A percentile compares a stretch with the other conserved stretches of the same genome.
Evolutionary conservation across 2,797 vertebrate genomes (phyloP).

Genomic region (Gallinago solitaria): DNA sequence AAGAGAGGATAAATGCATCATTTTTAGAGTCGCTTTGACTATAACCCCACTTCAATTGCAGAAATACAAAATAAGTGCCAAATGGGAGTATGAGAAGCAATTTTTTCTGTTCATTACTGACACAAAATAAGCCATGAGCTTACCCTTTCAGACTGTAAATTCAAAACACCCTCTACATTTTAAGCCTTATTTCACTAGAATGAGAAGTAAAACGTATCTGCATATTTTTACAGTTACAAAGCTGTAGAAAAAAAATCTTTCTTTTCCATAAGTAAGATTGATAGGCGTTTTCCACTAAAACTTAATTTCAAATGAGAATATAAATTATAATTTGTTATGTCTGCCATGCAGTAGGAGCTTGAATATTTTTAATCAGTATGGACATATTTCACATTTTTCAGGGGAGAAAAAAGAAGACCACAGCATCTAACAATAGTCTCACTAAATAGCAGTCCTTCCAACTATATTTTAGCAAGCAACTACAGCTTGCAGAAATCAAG

Average conservation of each 20-base stretch:
- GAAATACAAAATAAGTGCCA: slow-evolving; percentile 69
- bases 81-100: slow-evolving; percentile 57
- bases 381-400: background rate
- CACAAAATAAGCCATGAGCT: slow-evolving; percentile 57
- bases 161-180: slow-evolving; percentile 60
- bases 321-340: slow-evolving; percentile 32
- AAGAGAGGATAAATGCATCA: slow-evolving; percentile 55
- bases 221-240: slow-evolving; percentile 66
- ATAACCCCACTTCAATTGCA: slow-evolving; percentile 58
- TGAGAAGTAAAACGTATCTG: slow-evolving; percentile 66
- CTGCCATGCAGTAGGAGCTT: background rate
- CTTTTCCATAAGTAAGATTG: slow-evolving; percentile 68
- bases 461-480: background rate
- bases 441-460: background rate
- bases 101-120: slow-evolving; percentile 65
- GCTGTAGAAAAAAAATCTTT: slow-evolving; percentile 61
- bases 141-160: slow-evolving; percentile 71
- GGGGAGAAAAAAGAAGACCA: background rate
- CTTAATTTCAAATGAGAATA: slow-evolving; percentile 69
- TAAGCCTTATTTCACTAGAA: slow-evolving; percentile 67
- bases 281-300: slow-evolving; percentile 58
- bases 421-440: background rate
- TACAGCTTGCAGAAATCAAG: slow-evolving; percentile 35
- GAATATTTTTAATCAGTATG: slow-evolving; percentile 27
- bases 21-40: slow-evolving; percentile 48